Percentiles rank a stretch among this genome's conserved stretches.
Evolutionary conservation across 2,888 invertebrate species (phyloP).

Genomic region (Dermolepida albohirtum): DNA sequence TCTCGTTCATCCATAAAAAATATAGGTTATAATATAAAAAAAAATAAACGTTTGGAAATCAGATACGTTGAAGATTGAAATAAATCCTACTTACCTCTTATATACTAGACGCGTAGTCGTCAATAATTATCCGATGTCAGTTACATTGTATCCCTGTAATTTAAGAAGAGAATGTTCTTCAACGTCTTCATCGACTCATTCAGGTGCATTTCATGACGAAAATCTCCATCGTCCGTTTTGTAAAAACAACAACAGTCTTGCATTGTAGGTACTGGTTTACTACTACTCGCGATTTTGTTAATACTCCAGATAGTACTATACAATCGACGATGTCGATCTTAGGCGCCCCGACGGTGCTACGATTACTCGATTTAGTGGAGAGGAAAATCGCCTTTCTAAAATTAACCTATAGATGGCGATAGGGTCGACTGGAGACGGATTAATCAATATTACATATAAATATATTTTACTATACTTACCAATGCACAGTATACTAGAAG

Average conservation of each 20-base stretch:
- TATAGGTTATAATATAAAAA: conserved; percentile 6
- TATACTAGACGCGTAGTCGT: conserved; percentile 12
- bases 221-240: conserved; percentile 16
- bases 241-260: conserved; percentile 23
- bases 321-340: conserved; percentile 52
- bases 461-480: background rate
- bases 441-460: conserved; percentile 47
- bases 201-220: conserved; percentile 10
- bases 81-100: conserved; percentile 16
- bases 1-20: background rate
- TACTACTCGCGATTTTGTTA: conserved; percentile 37
- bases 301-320: conserved; percentile 30
- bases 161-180: conserved; percentile 8
- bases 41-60: conserved; percentile 3
- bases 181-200: conserved; percentile 4
- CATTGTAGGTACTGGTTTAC: conserved; percentile 38
- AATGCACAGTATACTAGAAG: background rate
- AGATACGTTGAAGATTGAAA: background rate
- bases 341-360: conserved; percentile 49
- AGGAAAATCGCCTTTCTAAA: conserved; percentile 38
- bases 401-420: conserved; percentile 44
- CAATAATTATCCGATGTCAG: conserved; percentile 32
- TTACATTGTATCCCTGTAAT: conserved; percentile 36
- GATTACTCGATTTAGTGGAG: conserved; percentile 44
- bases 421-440: conserved; percentile 41